These are phyloP conservation scores for Eciton burchellii DNA, from an alignment of 1,140 invertebrate species.

Conservation along the genomic window DNA sequence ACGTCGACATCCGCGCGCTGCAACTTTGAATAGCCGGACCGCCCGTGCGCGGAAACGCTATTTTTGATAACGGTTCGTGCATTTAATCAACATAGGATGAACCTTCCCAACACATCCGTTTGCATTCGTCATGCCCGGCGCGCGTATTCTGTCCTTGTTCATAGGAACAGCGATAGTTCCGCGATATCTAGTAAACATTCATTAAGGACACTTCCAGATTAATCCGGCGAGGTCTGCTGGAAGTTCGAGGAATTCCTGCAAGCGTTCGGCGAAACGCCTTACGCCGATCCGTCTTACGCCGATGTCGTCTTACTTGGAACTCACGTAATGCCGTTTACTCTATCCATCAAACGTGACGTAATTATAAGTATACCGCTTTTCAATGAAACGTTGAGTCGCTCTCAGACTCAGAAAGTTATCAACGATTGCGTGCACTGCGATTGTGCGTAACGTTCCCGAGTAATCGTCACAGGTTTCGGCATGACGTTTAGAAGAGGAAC, in stretches of 20 bases:
- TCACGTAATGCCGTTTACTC: conserved; percentile 34
- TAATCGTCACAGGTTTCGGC: not conserved
- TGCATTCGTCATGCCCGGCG: conserved; percentile 19
- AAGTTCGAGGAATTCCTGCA: conserved; percentile 49
- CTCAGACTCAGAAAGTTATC: not conserved
- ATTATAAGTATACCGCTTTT: conserved; percentile 28
- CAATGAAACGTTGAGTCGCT: not conserved
- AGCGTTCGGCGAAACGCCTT: conserved; percentile 28
- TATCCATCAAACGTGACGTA: conserved; percentile 24
- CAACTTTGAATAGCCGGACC: not conserved
- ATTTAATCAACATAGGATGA: conserved; percentile 24
- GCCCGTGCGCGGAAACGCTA: not conserved
- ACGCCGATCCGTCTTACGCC: not conserved
- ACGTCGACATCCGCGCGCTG: not conserved
- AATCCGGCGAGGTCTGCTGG: conserved; percentile 15
- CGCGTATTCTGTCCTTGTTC: conserved; percentile 7
- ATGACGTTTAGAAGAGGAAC: not conserved
- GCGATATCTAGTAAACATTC: conserved; percentile 52
- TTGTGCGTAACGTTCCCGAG: not conserved
- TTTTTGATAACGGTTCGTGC: conserved; percentile 28
- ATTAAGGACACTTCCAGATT: conserved; percentile 53
- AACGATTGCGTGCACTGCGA: not conserved
- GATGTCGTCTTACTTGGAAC: conserved; percentile 31
- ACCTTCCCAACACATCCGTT: conserved; percentile 26
- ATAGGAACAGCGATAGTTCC: not conserved